Percentiles rank a stretch among this genome's conserved stretches.
phyloP scores from a whole-genome alignment of 2,888 invertebrate species.

The Strigamia maritima region DNA sequence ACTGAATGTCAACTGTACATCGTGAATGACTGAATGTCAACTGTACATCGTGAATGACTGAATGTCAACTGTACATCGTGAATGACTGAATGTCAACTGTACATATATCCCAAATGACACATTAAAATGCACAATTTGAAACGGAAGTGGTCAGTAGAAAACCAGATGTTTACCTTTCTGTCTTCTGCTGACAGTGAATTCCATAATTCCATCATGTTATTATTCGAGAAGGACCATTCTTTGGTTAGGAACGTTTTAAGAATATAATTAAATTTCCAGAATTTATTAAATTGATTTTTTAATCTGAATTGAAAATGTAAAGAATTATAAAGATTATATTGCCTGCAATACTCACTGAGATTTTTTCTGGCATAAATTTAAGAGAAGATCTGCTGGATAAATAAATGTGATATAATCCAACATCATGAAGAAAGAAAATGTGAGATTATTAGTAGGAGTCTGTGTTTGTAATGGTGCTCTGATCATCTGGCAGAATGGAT shows the following conservation, averaged over 20 bases:
- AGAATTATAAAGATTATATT: no score
- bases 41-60: no score
- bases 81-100: no score
- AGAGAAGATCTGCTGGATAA: neutral
- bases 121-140: no score
- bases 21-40: no score
- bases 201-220: neutral
- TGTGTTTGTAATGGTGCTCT: neutral
- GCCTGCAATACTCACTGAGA: neutral
- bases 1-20: no score
- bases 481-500: neutral
- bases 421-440: neutral
- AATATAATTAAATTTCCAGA: neutral
- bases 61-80: no score
- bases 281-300: neutral
- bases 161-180: neutral
- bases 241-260: neutral
- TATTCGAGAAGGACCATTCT: neutral
- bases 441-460: neutral
- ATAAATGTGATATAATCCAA: neutral
- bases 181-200: neutral
- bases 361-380: neutral
- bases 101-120: no score
- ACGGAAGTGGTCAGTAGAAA: no score
- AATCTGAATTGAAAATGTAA: neutral